phyloP scores from a whole-genome alignment of 2,113 vertebrate species.

The Bufo bufo region DNA sequence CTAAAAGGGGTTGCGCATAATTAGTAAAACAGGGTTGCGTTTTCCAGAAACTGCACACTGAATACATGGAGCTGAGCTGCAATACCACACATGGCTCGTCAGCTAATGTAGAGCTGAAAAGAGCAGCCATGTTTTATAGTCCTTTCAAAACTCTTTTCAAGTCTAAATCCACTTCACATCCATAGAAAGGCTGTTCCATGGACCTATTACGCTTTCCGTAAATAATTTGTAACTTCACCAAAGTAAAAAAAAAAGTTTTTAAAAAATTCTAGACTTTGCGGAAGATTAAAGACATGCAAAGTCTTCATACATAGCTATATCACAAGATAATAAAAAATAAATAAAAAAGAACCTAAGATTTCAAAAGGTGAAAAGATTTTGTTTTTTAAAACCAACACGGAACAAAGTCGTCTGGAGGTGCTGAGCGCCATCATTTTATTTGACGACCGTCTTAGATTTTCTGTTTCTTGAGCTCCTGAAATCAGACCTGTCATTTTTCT shows the following conservation, averaged over 20 bases:
- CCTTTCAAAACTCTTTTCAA: no score
- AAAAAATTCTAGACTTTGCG: neutral
- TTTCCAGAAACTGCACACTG: no score
- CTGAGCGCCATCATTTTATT: neutral
- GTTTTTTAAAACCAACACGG: conserved; percentile 8
- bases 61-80: no score
- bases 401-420: conserved; percentile 8
- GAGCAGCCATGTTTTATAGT: no score
- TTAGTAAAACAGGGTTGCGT: no score
- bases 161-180: no score
- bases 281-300: neutral
- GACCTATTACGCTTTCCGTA: neutral
- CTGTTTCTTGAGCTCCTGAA: neutral
- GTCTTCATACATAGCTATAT: neutral
- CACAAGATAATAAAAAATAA: neutral
- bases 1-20: no score
- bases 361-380: neutral
- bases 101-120: no score
- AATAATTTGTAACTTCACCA: neutral
- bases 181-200: no score
- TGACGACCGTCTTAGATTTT: neutral
- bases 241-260: neutral
- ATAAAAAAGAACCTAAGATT: neutral
- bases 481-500: conserved; percentile 15
- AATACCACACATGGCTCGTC: no score